A percentile compares a stretch with the other conserved stretches of the same genome.
Evolutionary conservation across 2,888 invertebrate species (phyloP).

Genomic region (Eristalinus sepulchralis): DNA sequence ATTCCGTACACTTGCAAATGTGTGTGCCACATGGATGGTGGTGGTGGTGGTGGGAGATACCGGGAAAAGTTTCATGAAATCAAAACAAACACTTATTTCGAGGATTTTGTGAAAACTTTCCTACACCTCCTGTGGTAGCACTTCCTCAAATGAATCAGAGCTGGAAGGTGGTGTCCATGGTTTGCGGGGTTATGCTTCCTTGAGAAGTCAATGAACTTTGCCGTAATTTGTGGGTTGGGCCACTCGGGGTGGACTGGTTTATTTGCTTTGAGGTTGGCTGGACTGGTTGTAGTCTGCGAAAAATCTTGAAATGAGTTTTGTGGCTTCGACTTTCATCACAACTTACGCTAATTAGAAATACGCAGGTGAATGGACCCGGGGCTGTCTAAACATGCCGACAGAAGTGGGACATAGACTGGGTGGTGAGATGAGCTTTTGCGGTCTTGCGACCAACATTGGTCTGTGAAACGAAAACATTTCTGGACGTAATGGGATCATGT

Average conservation of each 20-base stretch:
- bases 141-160: background rate
- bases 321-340: background rate
- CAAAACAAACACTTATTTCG: background rate
- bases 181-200: background rate
- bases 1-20: no score
- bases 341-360: constrained; percentile 30
- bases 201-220: constrained; percentile 11
- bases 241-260: background rate
- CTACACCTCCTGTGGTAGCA: background rate
- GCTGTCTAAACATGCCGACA: background rate
- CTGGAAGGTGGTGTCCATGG: background rate
- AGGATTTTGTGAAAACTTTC: background rate
- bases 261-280: constrained; percentile 7
- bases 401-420: background rate
- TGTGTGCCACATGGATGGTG: background rate
- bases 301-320: background rate
- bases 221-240: background rate
- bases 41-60: background rate
- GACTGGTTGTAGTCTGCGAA: background rate
- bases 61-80: background rate
- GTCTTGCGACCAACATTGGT: background rate
- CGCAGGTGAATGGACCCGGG: background rate
- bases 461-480: background rate
- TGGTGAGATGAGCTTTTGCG: background rate
- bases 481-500: background rate